These are phyloP conservation scores for Samia ricini DNA, from an alignment of 1,140 invertebrate species.

Conservation along the genomic window DNA sequence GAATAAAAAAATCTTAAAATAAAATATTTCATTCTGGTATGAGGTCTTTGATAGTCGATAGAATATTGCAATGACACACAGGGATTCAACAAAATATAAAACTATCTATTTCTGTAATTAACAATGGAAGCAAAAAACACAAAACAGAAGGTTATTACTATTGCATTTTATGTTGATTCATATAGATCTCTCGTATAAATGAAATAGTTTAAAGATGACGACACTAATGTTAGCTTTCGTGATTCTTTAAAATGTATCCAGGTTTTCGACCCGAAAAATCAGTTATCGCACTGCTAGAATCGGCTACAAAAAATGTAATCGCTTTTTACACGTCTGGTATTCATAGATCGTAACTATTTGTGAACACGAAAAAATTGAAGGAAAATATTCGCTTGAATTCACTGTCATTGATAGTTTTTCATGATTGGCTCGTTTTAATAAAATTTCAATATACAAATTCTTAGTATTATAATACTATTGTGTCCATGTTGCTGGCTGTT, in stretches of 20 bases:
- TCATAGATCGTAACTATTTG: slow-evolving; percentile 21
- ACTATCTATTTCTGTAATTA: neutral
- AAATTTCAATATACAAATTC: neutral
- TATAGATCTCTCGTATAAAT: neutral
- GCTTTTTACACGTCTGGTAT: slow-evolving; percentile 36
- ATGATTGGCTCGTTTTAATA: neutral
- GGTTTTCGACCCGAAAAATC: slow-evolving; percentile 33
- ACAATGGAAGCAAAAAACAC: neutral
- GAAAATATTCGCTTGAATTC: slow-evolving; percentile 11
- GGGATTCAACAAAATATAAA: neutral
- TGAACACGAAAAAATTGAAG: slow-evolving; percentile 11
- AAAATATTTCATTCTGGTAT: neutral
- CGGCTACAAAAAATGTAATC: slow-evolving; percentile 31
- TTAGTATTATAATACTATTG: neutral
- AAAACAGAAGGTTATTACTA: neutral
- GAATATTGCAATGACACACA: neutral
- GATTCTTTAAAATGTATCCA: slow-evolving; percentile 31
- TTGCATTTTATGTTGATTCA: neutral
- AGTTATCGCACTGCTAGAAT: slow-evolving; percentile 20
- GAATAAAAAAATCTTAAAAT: too few relatives aligned
- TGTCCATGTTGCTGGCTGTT: neutral
- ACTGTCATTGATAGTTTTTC: slow-evolving; percentile 1
- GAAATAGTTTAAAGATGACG: neutral
- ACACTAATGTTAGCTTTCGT: slow-evolving; percentile 16
- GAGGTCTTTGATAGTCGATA: neutral